These are phyloP conservation scores for Musca domestica DNA, from an alignment of 1,140 invertebrate species.

Conservation along the genomic window DNA sequence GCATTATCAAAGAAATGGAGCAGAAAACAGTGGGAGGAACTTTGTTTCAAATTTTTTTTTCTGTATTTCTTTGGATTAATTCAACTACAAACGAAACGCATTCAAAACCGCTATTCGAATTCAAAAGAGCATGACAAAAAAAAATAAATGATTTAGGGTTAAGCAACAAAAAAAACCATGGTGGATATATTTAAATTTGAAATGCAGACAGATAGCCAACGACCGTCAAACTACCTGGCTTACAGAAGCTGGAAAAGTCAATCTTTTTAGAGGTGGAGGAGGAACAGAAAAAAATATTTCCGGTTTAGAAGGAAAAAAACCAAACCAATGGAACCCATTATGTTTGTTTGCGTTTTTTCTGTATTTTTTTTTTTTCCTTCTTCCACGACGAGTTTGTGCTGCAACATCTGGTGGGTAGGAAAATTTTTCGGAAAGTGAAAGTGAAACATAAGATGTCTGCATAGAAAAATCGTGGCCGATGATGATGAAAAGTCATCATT, in stretches of 20 bases:
- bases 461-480: neutral
- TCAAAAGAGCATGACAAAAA: too few species aligned
- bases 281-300: slow-evolving; percentile 11
- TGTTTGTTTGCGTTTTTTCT: too few species aligned
- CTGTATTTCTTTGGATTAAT: too few species aligned
- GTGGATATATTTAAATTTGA: slow-evolving; percentile 4
- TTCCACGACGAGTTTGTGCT: too few species aligned
- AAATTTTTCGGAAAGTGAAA: slow-evolving; percentile 8
- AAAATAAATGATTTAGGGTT: neutral
- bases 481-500: neutral
- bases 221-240: too few species aligned
- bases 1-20: neutral
- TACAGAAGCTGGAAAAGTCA: too few species aligned
- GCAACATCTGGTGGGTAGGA: too few species aligned
- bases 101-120: neutral
- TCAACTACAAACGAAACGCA: neutral
- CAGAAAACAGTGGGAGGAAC: slow-evolving; percentile 2
- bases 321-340: neutral
- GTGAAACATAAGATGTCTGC: neutral
- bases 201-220: too few species aligned
- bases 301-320: neutral
- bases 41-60: too few species aligned
- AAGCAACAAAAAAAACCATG: neutral
- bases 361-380: too few species aligned
- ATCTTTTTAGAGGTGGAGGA: too few species aligned